These are phyloP conservation scores for Omphaloscelis lunosa DNA, from an alignment of 2,888 invertebrate species.

Conservation along the genomic window DNA sequence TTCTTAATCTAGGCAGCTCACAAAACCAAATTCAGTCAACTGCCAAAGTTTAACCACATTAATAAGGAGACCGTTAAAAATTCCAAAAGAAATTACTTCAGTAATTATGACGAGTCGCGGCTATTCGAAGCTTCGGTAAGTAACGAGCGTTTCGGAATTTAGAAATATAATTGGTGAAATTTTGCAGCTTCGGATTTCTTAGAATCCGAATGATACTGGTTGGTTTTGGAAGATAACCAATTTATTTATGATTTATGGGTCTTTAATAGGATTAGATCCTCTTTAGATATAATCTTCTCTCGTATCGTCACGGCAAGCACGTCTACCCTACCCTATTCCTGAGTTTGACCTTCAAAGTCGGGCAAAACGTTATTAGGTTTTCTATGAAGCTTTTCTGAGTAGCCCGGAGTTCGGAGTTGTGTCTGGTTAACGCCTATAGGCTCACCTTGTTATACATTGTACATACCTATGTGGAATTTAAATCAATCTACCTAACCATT, in stretches of 20 bases:
- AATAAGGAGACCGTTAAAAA: conserved; percentile 39
- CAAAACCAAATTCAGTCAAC: neutral
- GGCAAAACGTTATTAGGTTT: neutral
- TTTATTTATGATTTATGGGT: conserved; percentile 10
- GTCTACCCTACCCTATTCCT: neutral
- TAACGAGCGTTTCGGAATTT: conserved; percentile 46
- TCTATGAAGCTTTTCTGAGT: neutral
- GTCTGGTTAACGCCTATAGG: neutral
- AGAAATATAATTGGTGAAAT: conserved; percentile 38
- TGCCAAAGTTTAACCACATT: conserved; percentile 23
- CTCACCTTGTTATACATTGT: neutral
- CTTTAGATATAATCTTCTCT: neutral
- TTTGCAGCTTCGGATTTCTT: conserved; percentile 6
- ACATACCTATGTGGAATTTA: neutral
- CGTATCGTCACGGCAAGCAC: neutral
- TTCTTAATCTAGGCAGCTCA: neutral
- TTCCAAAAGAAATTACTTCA: conserved; percentile 40
- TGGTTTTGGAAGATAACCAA: neutral
- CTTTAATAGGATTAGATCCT: neutral
- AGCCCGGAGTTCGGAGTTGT: neutral
- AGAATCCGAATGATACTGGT: neutral
- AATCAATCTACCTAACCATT: no score
- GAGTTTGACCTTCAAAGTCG: neutral
- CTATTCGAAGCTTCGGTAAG: conserved; percentile 29
- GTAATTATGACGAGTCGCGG: conserved; percentile 40